Percentiles rank a stretch among this genome's conserved stretches.
phyloP scores from a whole-genome alignment of 2,113 vertebrate species.

The Machaerirhynchus nigripectus region DNA sequence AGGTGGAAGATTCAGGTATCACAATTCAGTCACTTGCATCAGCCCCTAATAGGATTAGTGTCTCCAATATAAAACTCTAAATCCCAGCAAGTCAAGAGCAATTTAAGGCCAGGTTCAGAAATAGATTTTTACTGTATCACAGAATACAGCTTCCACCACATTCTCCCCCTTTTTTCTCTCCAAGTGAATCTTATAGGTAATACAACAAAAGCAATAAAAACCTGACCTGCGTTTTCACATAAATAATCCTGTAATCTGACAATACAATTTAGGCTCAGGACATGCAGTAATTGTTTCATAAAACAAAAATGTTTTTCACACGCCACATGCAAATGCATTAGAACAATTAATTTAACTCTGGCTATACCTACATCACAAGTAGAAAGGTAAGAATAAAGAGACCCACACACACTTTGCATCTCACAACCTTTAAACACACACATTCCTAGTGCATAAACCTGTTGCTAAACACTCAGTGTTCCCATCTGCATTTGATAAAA shows the following conservation, averaged over 20 bases:
- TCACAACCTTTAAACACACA: background rate
- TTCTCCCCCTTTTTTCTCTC: rapidly evolving
- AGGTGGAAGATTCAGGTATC: background rate
- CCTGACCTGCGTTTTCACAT: background rate
- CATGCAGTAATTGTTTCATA: background rate
- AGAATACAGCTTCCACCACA: background rate
- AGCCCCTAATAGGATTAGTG: background rate
- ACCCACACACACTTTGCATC: background rate
- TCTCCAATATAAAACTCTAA: background rate
- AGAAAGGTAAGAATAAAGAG: background rate
- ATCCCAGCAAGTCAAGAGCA: background rate
- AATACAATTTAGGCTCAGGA: background rate
- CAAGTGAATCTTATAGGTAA: background rate
- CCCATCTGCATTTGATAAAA: background rate
- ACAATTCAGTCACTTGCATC: background rate
- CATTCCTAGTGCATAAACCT: background rate
- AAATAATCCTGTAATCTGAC: background rate
- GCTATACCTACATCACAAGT: background rate
- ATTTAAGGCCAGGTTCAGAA: background rate
- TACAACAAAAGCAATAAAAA: background rate
- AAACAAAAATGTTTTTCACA: background rate
- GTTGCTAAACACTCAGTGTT: background rate
- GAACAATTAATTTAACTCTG: background rate
- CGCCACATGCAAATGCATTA: background rate
- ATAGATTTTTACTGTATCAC: background rate